Evolutionary conservation across 2,797 vertebrate species (phyloP), one percentile per base, ranked within the genome.

Genomic region (Nannoperca australis): DNA sequence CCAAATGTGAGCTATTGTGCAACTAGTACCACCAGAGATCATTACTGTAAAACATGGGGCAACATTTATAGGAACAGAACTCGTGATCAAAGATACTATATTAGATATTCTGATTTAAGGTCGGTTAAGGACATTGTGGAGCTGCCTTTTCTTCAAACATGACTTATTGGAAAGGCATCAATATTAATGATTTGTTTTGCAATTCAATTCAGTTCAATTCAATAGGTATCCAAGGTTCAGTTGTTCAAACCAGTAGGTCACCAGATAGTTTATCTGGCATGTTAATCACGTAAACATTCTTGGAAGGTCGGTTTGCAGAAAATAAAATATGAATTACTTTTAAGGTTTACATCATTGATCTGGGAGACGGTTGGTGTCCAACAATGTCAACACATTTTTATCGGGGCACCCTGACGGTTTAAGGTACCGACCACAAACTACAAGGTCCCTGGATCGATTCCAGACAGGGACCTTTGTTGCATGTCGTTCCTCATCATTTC

Each of bases 401-500:
- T 38, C 9, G 9, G 36, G 36, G 36, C 64, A 72, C 62, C 24
- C 0, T 5, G 14, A 42, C 15, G 32, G 49, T 53, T 67, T 65
- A 30, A 54, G 30, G 34, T 38, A 18, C 15, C 4, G 13, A 69
- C 70, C 36, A 75, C 72, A 63, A 59, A 55, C 60, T 62, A 44
- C 20, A 80, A 59, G 45, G 32, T 78, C 70, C 36, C 50, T 10
- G 10, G 24, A 51, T 61, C 4, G 2, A 71, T 47, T 54, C 13
- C 0, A 7, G 58, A 5, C 27, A 4, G 27, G 38, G 36, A 47
- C 24, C 3, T 55, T 27, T 49, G 51, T 32, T 53, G 42, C 56
- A n/a, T 50, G 17, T 49, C 17, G 50, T 40, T 44, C 40, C 34
- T 22, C 49, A 47, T 73, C 40, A 30, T 69, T 66, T 72, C 17